Percentiles rank a stretch among this genome's conserved stretches.
phyloP scores from a whole-genome alignment of 2,797 vertebrate genomes.

The Rhincodon typus region DNA sequence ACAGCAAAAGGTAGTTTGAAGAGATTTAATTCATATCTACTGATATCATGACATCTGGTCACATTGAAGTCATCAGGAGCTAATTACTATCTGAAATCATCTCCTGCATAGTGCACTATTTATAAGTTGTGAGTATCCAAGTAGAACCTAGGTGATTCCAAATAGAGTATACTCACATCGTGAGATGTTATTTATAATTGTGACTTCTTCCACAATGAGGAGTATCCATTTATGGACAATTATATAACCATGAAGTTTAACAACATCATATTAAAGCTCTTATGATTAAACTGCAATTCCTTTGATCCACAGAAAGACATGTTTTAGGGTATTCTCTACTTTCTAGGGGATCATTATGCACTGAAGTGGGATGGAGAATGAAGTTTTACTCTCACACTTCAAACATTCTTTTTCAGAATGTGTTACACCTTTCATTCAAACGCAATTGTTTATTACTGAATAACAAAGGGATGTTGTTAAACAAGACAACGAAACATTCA shows the following conservation, averaged over 20 bases:
- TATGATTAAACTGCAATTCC: background rate
- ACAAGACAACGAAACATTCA: background rate
- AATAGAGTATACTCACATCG: conserved; percentile 6
- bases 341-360: background rate
- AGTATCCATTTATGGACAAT: background rate
- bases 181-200: conserved; percentile 30
- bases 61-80: conserved; percentile 1
- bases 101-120: conserved; percentile 14
- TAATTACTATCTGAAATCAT: conserved; percentile 27
- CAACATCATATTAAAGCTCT: background rate
- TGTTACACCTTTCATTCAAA: background rate
- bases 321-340: background rate
- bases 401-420: background rate
- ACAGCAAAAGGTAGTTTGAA: background rate
- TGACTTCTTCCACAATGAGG: conserved; percentile 10
- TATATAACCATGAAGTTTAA: background rate
- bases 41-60: background rate
- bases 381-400: background rate
- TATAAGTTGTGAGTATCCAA: conserved; percentile 26
- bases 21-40: background rate
- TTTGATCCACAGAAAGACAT: background rate
- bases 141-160: background rate
- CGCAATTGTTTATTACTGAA: background rate
- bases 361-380: background rate
- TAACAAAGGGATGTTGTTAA: background rate